Evolutionary conservation across 2,888 invertebrate species (phyloP), one percentile per base, ranked within the genome.

Genomic region (Myopa testacea): DNA sequence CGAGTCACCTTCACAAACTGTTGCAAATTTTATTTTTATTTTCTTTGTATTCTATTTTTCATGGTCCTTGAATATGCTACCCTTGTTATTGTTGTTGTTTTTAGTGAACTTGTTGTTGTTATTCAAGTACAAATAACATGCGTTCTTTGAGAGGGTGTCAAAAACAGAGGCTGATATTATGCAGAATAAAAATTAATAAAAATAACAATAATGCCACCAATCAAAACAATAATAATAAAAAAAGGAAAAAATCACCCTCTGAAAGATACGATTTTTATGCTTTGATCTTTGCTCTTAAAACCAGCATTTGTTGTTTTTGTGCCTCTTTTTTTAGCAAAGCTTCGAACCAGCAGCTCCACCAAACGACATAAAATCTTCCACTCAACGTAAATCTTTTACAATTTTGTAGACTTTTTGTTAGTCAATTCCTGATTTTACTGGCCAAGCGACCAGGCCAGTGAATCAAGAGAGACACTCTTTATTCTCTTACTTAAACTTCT

Each of bases 11-110:
- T 73, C 60, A 19, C 58, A 58, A 63, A 69, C 50, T 76, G 70
- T 76, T 76, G 76, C 69, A 14, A 76, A 40, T 70, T 37, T 67
- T 67, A n/a, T 65, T 67, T 40, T 60, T 60, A 12, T 40, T 60
- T 4, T 58, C 4, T 8, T 38, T 7, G n/a, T 69, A 5, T 26
- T 6, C 4, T 8, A 45, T 6, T 45, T 55, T 16, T 16, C 10
- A 55, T 55, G 65, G 50, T 52, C 63, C 16, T 52, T 65, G 50
- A 19, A 19, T 26, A 14, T 55, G 10, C 45, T 65, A 67, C 14
- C 67, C 67, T 34, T 75, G 67, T 72, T 72, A 19, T 58, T 73
- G 60, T 63, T 60, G 45, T n/a, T 62, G 60, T 60, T 60, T n/a
- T 62, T 55, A 2, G 19, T 26, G 4, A 14, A 40, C 14, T n/a